Conservation (phyloP, 1,140 invertebrate genomes). For the Dryas iulia region DNA sequence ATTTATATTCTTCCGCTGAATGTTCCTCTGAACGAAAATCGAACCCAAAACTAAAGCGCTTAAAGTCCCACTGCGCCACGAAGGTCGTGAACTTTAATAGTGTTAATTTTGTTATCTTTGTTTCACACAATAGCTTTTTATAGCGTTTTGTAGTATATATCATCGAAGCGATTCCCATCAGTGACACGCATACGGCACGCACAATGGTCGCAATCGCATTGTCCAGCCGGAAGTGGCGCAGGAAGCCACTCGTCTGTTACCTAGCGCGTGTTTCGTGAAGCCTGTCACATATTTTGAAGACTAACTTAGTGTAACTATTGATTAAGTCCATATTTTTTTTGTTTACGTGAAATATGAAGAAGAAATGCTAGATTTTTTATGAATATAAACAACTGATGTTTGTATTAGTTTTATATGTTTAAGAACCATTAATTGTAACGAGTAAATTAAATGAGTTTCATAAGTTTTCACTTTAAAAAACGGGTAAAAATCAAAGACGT, state of each 20-base stretch:
- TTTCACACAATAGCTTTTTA: neutral
- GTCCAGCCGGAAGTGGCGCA: slow-evolving; percentile 48
- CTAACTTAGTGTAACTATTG: neutral
- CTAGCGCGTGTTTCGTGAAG: slow-evolving; percentile 20
- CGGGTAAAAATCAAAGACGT: too few species aligned
- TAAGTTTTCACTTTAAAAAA: too few species aligned
- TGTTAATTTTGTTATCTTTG: neutral
- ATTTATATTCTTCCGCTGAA: too few species aligned
- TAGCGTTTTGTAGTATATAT: neutral
- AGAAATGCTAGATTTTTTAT: too few species aligned
- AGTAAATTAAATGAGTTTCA: too few species aligned
- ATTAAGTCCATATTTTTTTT: neutral
- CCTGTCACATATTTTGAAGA: slow-evolving; percentile 1
- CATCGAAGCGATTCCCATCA: neutral
- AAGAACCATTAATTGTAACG: too few species aligned
- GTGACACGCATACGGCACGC: slow-evolving; percentile 5
- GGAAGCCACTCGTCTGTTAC: slow-evolving; percentile 46
- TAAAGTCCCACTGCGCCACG: too few species aligned
- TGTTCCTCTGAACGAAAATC: too few species aligned
- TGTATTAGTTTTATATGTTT: too few species aligned
- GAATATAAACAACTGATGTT: too few species aligned
- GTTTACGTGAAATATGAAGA: neutral
- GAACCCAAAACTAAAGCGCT: too few species aligned
- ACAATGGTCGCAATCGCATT: slow-evolving; percentile 26
- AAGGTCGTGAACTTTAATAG: too few species aligned